Conservation (phyloP, 2,113 vertebrate genomes). For the Pantherophis guttatus region DNA sequence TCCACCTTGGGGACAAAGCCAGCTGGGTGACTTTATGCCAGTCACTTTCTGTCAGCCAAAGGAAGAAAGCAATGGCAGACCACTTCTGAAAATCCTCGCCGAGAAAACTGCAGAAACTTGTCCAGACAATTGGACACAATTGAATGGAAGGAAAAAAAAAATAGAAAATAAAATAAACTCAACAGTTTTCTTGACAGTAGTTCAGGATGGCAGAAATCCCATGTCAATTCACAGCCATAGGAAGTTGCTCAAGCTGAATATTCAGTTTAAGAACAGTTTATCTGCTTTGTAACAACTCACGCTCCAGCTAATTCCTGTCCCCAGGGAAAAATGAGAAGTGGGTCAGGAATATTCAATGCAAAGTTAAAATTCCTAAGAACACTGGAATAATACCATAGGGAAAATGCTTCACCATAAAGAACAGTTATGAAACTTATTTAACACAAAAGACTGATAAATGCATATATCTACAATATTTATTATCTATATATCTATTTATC, state of each 20-base stretch:
- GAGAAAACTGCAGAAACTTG: no score
- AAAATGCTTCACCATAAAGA: not conserved
- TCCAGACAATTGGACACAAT: no score
- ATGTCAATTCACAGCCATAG: not conserved
- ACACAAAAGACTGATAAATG: not conserved
- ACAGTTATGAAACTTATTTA: not conserved
- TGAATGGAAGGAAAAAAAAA: no score
- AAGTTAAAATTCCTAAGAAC: not conserved
- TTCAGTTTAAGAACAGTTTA: not conserved
- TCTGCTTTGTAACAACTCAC: not conserved
- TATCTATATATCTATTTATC: no score
- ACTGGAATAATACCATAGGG: not conserved
- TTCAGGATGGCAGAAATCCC: not conserved
- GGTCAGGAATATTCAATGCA: not conserved
- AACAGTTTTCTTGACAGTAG: not conserved
- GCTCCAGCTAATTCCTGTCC: not conserved
- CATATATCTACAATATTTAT: no score
- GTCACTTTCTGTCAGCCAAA: no score
- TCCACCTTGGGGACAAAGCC: no score
- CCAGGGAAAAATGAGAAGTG: not conserved
- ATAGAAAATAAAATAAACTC: not conserved
- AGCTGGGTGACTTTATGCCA: no score
- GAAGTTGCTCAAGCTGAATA: not conserved
- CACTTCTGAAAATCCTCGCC: no score
- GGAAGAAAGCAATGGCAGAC: no score